Evolutionary conservation across 2,888 invertebrate genomes (phyloP).

Genomic region (Leptinotarsa tumamoca): DNA sequence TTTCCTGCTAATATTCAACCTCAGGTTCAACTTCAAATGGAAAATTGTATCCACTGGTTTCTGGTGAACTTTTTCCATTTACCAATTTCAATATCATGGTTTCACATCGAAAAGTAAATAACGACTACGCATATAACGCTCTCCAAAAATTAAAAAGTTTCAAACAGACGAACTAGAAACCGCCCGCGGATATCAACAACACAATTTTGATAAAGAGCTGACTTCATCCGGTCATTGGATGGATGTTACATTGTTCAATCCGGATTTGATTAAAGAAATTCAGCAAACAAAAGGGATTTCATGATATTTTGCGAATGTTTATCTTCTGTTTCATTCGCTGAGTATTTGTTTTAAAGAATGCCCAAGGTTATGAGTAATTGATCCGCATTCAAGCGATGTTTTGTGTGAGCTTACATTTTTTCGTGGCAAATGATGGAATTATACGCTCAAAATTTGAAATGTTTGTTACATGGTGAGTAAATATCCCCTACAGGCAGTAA

Average conservation of each 20-base stretch:
- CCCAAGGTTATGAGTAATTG: slow-evolving; percentile 1
- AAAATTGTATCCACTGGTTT: neutral
- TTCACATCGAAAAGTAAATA: slow-evolving; percentile 2
- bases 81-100: neutral
- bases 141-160: slow-evolving; percentile 16
- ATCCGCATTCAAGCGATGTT: neutral
- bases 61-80: neutral
- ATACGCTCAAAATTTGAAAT: neutral
- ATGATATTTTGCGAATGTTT: slow-evolving; percentile 42
- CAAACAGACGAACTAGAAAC: slow-evolving; percentile 19
- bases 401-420: slow-evolving; percentile 4
- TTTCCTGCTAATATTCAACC: neutral
- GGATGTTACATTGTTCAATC: slow-evolving; percentile 45
- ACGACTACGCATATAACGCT: slow-evolving; percentile 13
- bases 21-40: neutral
- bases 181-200: slow-evolving; percentile 24
- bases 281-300: slow-evolving; percentile 40
- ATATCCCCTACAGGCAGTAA: too few species aligned
- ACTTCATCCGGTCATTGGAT: slow-evolving; percentile 47
- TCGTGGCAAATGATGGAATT: neutral
- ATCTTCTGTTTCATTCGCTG: slow-evolving; percentile 32
- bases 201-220: slow-evolving; percentile 46
- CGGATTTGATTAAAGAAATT: slow-evolving; percentile 47
- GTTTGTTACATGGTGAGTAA: neutral
- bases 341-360: slow-evolving; percentile 22